phyloP scores from a whole-genome alignment of 2,113 vertebrate genomes.

The Patagioenas fasciata region DNA sequence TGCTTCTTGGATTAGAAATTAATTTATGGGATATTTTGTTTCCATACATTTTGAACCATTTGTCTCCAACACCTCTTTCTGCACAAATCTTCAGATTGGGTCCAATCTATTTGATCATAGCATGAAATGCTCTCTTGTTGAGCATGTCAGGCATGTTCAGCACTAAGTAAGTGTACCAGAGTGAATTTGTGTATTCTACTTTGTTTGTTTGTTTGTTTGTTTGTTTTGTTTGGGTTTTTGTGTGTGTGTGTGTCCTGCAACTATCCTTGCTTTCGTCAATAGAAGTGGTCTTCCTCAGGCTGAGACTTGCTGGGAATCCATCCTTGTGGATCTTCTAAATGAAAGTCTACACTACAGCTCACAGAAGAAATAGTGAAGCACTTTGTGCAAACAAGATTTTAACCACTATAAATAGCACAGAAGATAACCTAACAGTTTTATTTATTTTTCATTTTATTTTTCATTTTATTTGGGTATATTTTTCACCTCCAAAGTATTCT shows the following conservation, averaged over 20 bases:
- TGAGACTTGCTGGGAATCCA: background rate
- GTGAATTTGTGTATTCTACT: background rate
- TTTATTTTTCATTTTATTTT: background rate
- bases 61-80: background rate
- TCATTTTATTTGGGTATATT: background rate
- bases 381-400: background rate
- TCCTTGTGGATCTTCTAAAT: background rate
- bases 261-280: background rate
- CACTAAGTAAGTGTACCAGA: background rate
- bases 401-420: rapidly evolving
- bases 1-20: background rate
- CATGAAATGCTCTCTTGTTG: background rate
- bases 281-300: background rate
- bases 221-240: background rate
- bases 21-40: background rate
- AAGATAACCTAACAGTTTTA: background rate
- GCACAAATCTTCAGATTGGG: background rate
- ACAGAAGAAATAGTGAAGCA: background rate
- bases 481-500: background rate
- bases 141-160: background rate
- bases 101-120: background rate
- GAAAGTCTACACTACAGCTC: background rate
- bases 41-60: background rate
- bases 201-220: background rate
- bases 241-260: background rate